These are phyloP conservation scores for Dunckerocampus dactyliophorus DNA, from an alignment of 2,113 vertebrate genomes.

Conservation along the genomic window DNA sequence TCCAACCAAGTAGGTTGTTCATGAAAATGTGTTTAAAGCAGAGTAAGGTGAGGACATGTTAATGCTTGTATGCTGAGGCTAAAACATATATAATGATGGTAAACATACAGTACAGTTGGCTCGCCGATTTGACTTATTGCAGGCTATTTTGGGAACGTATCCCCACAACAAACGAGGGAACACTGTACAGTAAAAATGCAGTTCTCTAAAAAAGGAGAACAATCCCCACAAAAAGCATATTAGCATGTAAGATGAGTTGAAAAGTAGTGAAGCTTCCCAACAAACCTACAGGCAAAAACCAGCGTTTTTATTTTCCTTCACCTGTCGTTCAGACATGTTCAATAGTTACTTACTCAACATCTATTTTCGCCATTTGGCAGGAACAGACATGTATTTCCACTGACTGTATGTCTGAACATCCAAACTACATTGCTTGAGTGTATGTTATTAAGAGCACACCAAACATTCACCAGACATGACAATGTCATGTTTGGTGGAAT, in stretches of 20 bases:
- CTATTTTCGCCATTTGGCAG: background rate
- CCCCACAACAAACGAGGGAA: too few relatives aligned
- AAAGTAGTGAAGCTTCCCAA: background rate
- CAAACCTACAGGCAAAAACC: background rate
- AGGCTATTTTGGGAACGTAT: too few relatives aligned
- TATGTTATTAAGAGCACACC: background rate
- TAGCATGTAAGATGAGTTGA: background rate
- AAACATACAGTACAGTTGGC: too few relatives aligned
- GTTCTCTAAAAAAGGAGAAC: background rate
- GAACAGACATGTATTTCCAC: background rate
- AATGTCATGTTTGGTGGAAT: too few relatives aligned
- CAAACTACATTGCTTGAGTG: background rate
- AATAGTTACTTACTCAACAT: background rate
- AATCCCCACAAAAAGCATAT: background rate
- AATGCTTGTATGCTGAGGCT: too few relatives aligned
- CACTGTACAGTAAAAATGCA: background rate
- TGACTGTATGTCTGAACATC: background rate
- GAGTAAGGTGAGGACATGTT: too few relatives aligned
- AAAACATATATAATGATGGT: too few relatives aligned
- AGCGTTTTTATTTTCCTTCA: background rate
- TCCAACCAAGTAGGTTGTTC: too few relatives aligned
- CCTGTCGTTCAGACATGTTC: background rate
- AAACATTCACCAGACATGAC: background rate
- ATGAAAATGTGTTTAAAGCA: too few relatives aligned
- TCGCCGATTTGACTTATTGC: too few relatives aligned